phyloP scores from a whole-genome alignment of 2,888 invertebrate genomes.

The Pasiphila rectangulata region DNA sequence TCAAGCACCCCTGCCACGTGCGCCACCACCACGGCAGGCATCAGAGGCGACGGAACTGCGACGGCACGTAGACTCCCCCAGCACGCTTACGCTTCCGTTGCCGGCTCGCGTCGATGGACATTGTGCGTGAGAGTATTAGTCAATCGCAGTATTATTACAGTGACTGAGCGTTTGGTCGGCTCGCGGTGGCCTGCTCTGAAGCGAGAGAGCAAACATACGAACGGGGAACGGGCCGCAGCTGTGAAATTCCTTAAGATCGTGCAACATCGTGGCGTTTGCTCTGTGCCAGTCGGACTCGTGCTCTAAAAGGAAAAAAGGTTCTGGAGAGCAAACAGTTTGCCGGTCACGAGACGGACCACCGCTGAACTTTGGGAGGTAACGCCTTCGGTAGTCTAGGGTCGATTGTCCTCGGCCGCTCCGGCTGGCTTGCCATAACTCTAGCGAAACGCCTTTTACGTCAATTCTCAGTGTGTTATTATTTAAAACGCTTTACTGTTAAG shows the following conservation, averaged over 20 bases:
- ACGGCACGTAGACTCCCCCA: conserved; percentile 69
- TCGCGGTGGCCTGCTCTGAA: conserved; percentile 69
- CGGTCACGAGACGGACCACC: conserved; percentile 78
- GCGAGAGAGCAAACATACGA: conserved; percentile 76
- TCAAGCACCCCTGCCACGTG: conserved; percentile 66
- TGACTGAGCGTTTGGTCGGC: conserved; percentile 77
- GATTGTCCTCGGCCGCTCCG: conserved; percentile 53
- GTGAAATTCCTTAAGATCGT: conserved; percentile 79
- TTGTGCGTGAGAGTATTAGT: conserved; percentile 80
- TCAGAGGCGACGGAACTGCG: conserved; percentile 72
- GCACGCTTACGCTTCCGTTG: conserved; percentile 76
- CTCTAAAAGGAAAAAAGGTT: conserved; percentile 78
- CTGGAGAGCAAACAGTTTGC: conserved; percentile 73
- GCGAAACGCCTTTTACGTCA: conserved; percentile 78
- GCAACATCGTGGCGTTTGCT: conserved; percentile 78
- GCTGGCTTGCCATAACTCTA: conserved; percentile 72
- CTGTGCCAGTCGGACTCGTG: conserved; percentile 71
- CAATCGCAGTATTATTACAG: conserved; percentile 81
- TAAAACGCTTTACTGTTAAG: conserved; percentile 77
- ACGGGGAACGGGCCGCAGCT: conserved; percentile 69
- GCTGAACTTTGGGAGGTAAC: conserved; percentile 51
- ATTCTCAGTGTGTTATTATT: conserved; percentile 81
- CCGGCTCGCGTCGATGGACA: conserved; percentile 72
- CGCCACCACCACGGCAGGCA: conserved; percentile 73
- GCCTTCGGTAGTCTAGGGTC: conserved; percentile 24